Conservation (phyloP, 2,888 invertebrate species). For the Girardia tigrina region DNA sequence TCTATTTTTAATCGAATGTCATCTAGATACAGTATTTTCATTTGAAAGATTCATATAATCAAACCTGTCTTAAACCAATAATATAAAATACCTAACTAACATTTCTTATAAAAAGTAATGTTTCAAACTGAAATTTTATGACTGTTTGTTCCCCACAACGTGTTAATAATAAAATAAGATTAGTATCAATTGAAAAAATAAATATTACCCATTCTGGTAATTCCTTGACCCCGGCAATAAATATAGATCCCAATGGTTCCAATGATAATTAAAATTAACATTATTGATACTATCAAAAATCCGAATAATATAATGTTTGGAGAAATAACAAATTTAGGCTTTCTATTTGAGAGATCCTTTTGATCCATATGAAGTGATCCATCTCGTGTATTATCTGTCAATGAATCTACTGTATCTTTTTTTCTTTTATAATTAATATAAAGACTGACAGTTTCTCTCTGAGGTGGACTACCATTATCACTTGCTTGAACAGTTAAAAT, state of each 20-base stretch:
- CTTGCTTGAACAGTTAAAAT: neutral
- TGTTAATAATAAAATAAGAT: too few relatives aligned
- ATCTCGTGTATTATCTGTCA: neutral
- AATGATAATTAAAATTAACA: neutral
- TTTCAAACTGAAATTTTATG: too few relatives aligned
- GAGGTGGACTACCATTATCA: neutral
- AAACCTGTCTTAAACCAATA: too few relatives aligned
- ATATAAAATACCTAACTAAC: too few relatives aligned
- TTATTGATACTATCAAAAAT: neutral
- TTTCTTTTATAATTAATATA: neutral
- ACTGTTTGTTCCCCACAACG: too few relatives aligned
- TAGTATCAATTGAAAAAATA: too few relatives aligned
- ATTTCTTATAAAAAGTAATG: too few relatives aligned
- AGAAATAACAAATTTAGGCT: too few relatives aligned
- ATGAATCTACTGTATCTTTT: neutral
- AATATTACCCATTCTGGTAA: neutral
- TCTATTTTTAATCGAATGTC: too few relatives aligned
- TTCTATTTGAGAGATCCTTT: too few relatives aligned
- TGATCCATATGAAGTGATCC: neutral
- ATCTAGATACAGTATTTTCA: too few relatives aligned
- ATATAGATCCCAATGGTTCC: neutral
- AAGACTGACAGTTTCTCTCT: neutral
- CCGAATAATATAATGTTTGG: neutral
- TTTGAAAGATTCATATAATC: too few relatives aligned
- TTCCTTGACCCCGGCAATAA: conserved; percentile 2